Base-by-base conservation (phyloP, 2,888 invertebrate species). In the Octodonta nipae region DNA sequence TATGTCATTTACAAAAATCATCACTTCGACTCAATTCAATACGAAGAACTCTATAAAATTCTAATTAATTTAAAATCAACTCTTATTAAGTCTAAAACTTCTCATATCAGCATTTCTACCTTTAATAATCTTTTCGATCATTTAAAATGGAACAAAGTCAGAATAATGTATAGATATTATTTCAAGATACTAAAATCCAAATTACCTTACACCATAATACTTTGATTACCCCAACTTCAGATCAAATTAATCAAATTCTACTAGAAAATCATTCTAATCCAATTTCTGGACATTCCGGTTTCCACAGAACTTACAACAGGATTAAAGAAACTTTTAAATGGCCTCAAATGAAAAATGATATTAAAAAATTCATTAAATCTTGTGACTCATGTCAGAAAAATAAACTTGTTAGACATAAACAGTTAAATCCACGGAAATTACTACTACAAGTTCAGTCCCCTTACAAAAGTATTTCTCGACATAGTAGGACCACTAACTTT, bases 361-460 rank as follows among this genome's bases (percentile, higher is more conserved):
- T 58, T 4, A 45, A 48, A 41, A 32, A 40, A 30, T 52, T 44
- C 36, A 45, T 57, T 15, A 47, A 49, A 39, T 35, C 16, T 10
- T 57, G 54, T 28, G 41, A 46, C 32, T 41, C 39, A 4, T 58
- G 57, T 34, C 54, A 56, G 44, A 41, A 34, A 27, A 51, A 51
- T 31, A 56, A 55, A 41, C 30, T 34, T n/a, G n/a, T n/a, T n/a
- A 32, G 40, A 45, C 28, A 41, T 34, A n/a, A 41, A 20, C 20
- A 6, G 7, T 6, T 6, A 7, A 20, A 20, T n/a, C 20, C n/a
- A 20, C n/a, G 20, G 20, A 20, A 20, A 48, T 51, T 8, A 54
- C 52, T 2, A 44, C 44, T 0, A 50, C 53, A 6, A 31, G 36
- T n/a, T 35, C 36, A 14, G 47, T 34, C 44, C 50, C 3, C 50